A percentile compares a stretch with the other conserved stretches of the same genome.
These are phyloP conservation scores for Acleris laterana DNA, from an alignment of 2,888 invertebrate genomes.

Conservation along the genomic window DNA sequence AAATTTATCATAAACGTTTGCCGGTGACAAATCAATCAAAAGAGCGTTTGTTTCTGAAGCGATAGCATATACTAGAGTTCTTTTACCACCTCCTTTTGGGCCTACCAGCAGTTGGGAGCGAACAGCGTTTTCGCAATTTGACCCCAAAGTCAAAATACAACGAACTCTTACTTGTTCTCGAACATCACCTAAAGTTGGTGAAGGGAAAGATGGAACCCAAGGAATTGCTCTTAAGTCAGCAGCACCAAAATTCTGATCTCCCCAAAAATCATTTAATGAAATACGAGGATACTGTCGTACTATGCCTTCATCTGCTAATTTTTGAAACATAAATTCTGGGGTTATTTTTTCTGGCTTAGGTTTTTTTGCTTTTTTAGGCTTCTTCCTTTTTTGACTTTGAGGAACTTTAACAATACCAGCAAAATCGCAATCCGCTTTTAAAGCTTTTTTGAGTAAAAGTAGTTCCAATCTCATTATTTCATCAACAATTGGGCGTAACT, in stretches of 20 bases:
- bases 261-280: conserved; percentile 86
- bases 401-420: conserved; percentile 53
- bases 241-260: conserved; percentile 87
- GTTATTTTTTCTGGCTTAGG: conserved; percentile 86
- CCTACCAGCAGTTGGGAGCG: conserved; percentile 89
- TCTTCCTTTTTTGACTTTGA: conserved; percentile 63
- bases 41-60: conserved; percentile 90
- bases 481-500: conserved; percentile 88
- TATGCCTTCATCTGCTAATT: conserved; percentile 88
- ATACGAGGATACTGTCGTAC: conserved; percentile 86
- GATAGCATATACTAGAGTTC: conserved; percentile 88
- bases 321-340: conserved; percentile 88
- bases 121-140: conserved; percentile 65
- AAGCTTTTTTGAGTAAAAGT: conserved; percentile 78
- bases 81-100: conserved; percentile 88
- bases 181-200: conserved; percentile 85
- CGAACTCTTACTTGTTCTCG: conserved; percentile 84
- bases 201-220: conserved; percentile 77
- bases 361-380: conserved; percentile 69
- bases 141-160: conserved; percentile 85
- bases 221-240: conserved; percentile 74
- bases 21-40: conserved; percentile 90
- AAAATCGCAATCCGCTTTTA: conserved; percentile 67
- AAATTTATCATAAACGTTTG: conserved; percentile 88
- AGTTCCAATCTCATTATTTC: conserved; percentile 86